These are phyloP conservation scores for Coregonus clupeaformis DNA, from an alignment of 2,113 vertebrate species.

Conservation along the genomic window DNA sequence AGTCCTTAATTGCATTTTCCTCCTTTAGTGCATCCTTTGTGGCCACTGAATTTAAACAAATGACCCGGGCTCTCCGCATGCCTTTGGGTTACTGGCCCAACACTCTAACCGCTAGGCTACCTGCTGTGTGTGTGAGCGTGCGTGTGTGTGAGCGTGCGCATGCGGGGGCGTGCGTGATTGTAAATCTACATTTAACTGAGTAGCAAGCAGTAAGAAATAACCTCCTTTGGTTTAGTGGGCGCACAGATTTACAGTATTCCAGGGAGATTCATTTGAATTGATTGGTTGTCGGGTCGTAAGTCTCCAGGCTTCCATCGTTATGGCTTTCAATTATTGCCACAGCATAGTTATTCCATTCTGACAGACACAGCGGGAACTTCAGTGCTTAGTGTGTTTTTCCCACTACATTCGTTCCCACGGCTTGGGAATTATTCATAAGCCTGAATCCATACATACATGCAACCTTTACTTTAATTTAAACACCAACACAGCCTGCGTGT, in stretches of 20 bases:
- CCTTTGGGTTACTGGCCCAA: too few relatives aligned
- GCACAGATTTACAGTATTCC: background rate
- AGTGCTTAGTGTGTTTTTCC: background rate
- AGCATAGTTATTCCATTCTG: too few relatives aligned
- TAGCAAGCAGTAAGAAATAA: too few relatives aligned
- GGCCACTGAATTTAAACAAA: slow-evolving; percentile 62
- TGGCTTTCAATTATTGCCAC: slow-evolving; percentile 27
- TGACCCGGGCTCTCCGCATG: slow-evolving; percentile 37
- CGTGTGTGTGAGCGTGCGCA: too few relatives aligned
- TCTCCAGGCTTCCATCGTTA: background rate
- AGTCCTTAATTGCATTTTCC: too few relatives aligned
- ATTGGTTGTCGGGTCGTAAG: slow-evolving; percentile 3
- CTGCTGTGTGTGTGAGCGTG: too few relatives aligned
- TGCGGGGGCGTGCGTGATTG: slow-evolving; percentile 27
- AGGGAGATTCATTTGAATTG: slow-evolving; percentile 24
- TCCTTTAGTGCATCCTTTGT: slow-evolving; percentile 64
- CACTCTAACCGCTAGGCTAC: too few relatives aligned
- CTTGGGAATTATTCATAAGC: slow-evolving; percentile 1
- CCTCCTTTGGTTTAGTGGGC: too few relatives aligned
- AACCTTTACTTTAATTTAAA: background rate
- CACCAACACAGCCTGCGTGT: background rate
- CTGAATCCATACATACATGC: slow-evolving; percentile 1
- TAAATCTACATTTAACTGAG: slow-evolving; percentile 37
- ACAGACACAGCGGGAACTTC: background rate
- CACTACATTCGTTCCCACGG: background rate